Base-by-base conservation (phyloP, 1,140 invertebrate genomes). In the Wiebesia pumilae region DNA sequence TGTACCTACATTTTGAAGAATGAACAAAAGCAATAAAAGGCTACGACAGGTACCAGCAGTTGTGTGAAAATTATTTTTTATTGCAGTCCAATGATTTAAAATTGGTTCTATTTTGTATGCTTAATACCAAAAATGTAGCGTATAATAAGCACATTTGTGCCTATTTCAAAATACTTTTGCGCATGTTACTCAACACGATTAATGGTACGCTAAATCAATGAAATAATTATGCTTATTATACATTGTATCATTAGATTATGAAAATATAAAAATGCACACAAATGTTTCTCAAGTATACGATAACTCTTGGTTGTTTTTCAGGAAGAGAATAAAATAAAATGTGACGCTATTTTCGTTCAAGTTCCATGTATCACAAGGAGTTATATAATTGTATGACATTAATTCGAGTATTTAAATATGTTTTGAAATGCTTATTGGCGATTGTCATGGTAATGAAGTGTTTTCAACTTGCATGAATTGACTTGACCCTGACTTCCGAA, bases 21-120 rank as follows among this genome's bases (percentile, higher is more conserved):
- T 30, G 16, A 79, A 81, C 54, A 69, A 86, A 77, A 86, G 82
- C 54, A 88, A 88, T 88, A 88, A 86, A 88, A 33, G 40, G 33
- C n/a, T 84, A 83, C 16, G 47, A 83, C 83, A 85, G 87, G 84
- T 83, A 86, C 87, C 71, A 85, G 38, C 58, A 83, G 21, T 78
- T 62, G 73, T 43, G 30, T 1, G 19, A 33, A 47, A 58, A 16
- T 58, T 81, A 27, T 30, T 58, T 47, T 77, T 58, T 58, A 58
- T 35, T 58, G 27, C 12, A 27, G 40, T 30, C 47, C 30, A 51
- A 54, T 51, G 27, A 30, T 7, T 51, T 75, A 4, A 67, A 67
- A 3, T 30, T 3, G 19, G 30, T 30, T 30, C 65, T 54, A 12
- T 54, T 47, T 69, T 35, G 67, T n/a, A n/a, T n/a, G n/a, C n/a